Evolutionary conservation across 2,113 vertebrate genomes (phyloP), one percentile per base, ranked within the genome.

Genomic region (Ariopsis seemanni): DNA sequence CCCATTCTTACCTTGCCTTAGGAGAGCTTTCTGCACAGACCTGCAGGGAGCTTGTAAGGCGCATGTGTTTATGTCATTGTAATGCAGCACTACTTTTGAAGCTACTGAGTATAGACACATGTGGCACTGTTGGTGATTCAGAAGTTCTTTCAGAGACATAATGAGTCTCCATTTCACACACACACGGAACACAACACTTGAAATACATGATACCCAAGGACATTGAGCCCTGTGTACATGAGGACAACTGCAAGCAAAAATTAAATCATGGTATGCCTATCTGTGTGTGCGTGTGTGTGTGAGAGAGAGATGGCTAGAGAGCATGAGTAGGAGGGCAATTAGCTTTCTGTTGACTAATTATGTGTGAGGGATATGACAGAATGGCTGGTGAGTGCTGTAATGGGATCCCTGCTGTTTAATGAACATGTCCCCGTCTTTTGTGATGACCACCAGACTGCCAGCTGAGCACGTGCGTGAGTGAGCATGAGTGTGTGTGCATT

Each of bases 321-420:
- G 58, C 89, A 91, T 88, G 82, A 89, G 88, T 71, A 67, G 25
- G 88, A 90, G 90, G 91, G 92, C 91, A 94, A 94, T 95, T 94
- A 92, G 89, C 92, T 93, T 93, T 94, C 91, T 90, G 87, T 87
- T 89, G 92, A 93, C 92, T 94, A 94, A 95, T 94, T 93, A 92
- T 84, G 78, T 93, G 90, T 89, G 93, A 92, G 92, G 86, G 90
- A 93, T 93, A 93, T 95, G 93, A 93, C 93, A 94, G 92, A 74
- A 86, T 90, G 90, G 90, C 90, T 92, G 91, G 89, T 92, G 91
- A 93, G 91, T 90, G 92, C 88, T 86, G 92, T 93, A 92, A 94
- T 94, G 91, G 91, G 90, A 92, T 93, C 90, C 92, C 92, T 92
- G 92, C 93, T 93, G 92, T 91, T 93, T 93, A 94, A 95, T 95